phyloP scores from a whole-genome alignment of 2,797 vertebrate genomes.

The Typhlichthys subterraneus region DNA sequence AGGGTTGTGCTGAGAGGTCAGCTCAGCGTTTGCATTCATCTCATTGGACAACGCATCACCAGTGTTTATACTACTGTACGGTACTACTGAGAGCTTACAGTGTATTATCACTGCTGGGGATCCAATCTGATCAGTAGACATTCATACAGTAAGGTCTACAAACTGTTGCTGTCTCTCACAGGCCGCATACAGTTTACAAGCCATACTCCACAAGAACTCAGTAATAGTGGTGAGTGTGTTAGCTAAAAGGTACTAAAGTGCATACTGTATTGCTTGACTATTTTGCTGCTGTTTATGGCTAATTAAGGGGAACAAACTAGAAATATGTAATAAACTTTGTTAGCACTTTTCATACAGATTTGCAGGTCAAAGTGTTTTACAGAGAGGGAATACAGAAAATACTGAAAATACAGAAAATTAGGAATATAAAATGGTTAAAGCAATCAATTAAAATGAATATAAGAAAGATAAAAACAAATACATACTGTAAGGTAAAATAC shows the following conservation, averaged over 20 bases:
- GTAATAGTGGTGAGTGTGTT: constrained; percentile 33
- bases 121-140: constrained; percentile 45
- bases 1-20: constrained; percentile 42
- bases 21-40: constrained; percentile 51
- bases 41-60: constrained; percentile 35
- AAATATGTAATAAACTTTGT: too few relatives aligned
- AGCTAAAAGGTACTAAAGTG: not conserved
- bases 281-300: too few relatives aligned
- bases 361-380: too few relatives aligned
- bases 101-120: constrained; percentile 18
- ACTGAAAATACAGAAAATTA: too few relatives aligned
- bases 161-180: constrained; percentile 19
- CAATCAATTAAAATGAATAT: too few relatives aligned
- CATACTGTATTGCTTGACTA: not conserved
- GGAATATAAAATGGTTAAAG: too few relatives aligned
- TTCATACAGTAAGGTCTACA: constrained; percentile 21
- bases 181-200: not conserved
- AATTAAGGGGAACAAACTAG: too few relatives aligned
- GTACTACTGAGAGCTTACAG: constrained; percentile 24
- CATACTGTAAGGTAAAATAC: too few relatives aligned
- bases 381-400: too few relatives aligned
- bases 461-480: too few relatives aligned
- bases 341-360: too few relatives aligned
- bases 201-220: constrained; percentile 23
- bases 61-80: constrained; percentile 37